These are phyloP conservation scores for Colius striatus DNA, from an alignment of 2,113 vertebrate genomes.

Conservation along the genomic window DNA sequence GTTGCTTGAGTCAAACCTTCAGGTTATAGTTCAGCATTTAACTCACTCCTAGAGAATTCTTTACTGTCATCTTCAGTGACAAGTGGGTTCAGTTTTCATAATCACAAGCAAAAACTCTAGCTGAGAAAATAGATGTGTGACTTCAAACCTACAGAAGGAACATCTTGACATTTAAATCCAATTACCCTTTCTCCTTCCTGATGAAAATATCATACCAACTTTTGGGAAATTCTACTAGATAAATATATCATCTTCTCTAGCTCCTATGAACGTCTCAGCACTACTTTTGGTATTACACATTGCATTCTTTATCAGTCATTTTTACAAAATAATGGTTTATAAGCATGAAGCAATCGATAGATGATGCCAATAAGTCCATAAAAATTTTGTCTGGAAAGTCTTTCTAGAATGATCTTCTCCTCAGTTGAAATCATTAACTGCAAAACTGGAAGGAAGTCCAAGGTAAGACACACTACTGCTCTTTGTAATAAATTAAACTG, in stretches of 20 bases:
- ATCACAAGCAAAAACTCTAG: conserved; percentile 56
- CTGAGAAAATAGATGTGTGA: conserved; percentile 74
- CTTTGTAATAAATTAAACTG: conserved; percentile 78
- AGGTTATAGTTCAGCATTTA: conserved; percentile 25
- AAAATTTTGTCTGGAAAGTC: conserved; percentile 27
- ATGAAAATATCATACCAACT: conserved; percentile 72
- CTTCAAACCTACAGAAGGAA: conserved; percentile 69
- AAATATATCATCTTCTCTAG: conserved; percentile 60
- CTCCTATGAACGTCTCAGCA: conserved; percentile 27
- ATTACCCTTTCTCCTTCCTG: conserved; percentile 80
- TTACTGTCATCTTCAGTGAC: conserved; percentile 45
- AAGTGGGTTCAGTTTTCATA: conserved; percentile 68
- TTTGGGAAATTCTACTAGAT: conserved; percentile 58
- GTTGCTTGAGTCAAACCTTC: neutral
- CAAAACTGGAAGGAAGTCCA: conserved; percentile 54
- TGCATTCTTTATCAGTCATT: neutral
- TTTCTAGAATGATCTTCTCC: conserved; percentile 1
- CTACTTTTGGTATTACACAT: neutral
- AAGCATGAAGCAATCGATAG: neutral
- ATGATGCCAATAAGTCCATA: neutral
- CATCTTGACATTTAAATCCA: conserved; percentile 87
- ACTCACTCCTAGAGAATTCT: conserved; percentile 22
- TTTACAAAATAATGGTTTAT: neutral
- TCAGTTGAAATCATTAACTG: conserved; percentile 71
- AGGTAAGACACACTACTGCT: conserved; percentile 66